These are phyloP conservation scores for Falcaria lacertinaria DNA, from an alignment of 2,888 invertebrate species.

Conservation along the genomic window DNA sequence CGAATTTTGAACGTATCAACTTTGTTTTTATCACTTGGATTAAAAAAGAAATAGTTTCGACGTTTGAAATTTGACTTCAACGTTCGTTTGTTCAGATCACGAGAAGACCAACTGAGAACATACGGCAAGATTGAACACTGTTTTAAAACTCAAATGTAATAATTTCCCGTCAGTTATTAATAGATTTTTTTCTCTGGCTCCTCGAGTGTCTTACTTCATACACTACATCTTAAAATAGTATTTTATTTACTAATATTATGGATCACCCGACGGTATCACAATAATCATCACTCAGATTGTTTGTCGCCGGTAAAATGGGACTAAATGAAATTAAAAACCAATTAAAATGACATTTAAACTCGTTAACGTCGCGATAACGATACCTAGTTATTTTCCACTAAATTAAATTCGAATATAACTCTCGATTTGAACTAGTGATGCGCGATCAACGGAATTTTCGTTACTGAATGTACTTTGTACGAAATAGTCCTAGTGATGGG, in stretches of 20 bases:
- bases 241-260: background rate
- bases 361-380: conserved; percentile 29
- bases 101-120: conserved; percentile 17
- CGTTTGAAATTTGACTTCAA: background rate
- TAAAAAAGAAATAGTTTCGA: background rate
- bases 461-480: conserved; percentile 27
- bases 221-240: conserved; percentile 1
- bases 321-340: conserved; percentile 18
- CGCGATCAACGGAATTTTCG: conserved; percentile 28
- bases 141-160: conserved; percentile 36
- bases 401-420: conserved; percentile 2
- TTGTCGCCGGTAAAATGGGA: background rate
- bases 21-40: background rate
- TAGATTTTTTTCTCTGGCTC: conserved; percentile 26
- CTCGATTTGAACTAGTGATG: conserved; percentile 23
- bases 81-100: conserved; percentile 12
- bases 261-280: no score
- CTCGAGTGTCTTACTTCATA: background rate
- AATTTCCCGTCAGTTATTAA: conserved; percentile 29
- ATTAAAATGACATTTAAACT: conserved; percentile 25
- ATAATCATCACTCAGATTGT: no score
- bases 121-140: conserved; percentile 30
- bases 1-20: background rate
- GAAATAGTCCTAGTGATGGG: conserved; percentile 14
- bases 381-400: conserved; percentile 36